A percentile compares a stretch with the other conserved stretches of the same genome.
phyloP scores from a whole-genome alignment of 2,888 invertebrate species.

The Coelogynopora nodosa region DNA sequence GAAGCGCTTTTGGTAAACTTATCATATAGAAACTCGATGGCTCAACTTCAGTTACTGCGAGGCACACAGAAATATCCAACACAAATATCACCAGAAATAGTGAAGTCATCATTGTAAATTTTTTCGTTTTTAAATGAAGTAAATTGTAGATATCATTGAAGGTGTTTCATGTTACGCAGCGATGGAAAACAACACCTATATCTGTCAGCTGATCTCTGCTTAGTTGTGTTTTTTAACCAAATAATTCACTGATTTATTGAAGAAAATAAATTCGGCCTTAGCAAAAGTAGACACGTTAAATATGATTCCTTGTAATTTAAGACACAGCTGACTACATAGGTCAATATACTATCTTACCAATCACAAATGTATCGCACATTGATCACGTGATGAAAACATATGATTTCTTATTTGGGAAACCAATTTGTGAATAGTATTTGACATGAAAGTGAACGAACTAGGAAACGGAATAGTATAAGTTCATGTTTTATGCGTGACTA shows the following conservation, averaged over 20 bases:
- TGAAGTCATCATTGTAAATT: background rate
- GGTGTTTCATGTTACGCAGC: too few species aligned
- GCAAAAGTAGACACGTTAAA: background rate
- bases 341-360: background rate
- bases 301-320: background rate
- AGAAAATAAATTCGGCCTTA: background rate
- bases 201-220: background rate
- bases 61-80: background rate
- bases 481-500: too few species aligned
- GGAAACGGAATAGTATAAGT: too few species aligned
- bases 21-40: constrained; percentile 33
- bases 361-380: background rate
- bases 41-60: background rate
- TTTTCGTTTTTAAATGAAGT: background rate
- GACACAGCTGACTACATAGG: background rate
- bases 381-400: background rate
- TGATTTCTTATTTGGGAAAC: too few species aligned
- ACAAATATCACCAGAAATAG: background rate
- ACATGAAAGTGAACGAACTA: too few species aligned
- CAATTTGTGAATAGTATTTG: too few species aligned
- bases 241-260: background rate
- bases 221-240: background rate
- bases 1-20: background rate
- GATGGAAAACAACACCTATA: background rate
- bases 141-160: too few species aligned